Percentiles rank a stretch among this genome's conserved stretches.
phyloP scores from a whole-genome alignment of 2,888 invertebrate genomes.

The Rhamphomyia laevipes region DNA sequence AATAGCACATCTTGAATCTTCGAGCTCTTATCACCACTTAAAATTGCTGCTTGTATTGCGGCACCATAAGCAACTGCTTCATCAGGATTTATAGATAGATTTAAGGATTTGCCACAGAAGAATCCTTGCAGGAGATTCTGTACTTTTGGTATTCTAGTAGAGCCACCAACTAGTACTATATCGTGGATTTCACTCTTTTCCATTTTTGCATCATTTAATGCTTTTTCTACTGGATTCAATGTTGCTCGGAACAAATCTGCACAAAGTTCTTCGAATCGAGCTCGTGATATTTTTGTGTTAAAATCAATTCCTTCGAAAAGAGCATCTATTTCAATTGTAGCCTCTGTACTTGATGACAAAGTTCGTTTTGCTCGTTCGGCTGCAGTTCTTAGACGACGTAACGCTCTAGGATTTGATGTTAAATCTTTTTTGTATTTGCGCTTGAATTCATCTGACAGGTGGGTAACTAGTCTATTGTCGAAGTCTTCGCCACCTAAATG shows the following conservation, averaged over 20 bases:
- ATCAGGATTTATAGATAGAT: slow-evolving; percentile 94
- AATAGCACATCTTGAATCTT: slow-evolving; percentile 83
- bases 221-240: slow-evolving; percentile 94
- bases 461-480: slow-evolving; percentile 81
- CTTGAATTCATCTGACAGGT: slow-evolving; percentile 84
- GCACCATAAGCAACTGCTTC: slow-evolving; percentile 97
- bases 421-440: slow-evolving; percentile 87
- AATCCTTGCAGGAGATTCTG: slow-evolving; percentile 93
- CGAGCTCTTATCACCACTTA: slow-evolving; percentile 80
- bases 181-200: slow-evolving; percentile 84
- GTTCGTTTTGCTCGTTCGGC: slow-evolving; percentile 84
- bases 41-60: slow-evolving; percentile 91
- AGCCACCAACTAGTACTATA: slow-evolving; percentile 89
- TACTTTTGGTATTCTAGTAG: slow-evolving; percentile 95
- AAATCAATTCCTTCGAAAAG: slow-evolving; percentile 92
- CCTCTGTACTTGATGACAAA: slow-evolving; percentile 76
- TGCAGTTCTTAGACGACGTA: slow-evolving; percentile 83
- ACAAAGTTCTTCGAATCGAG: slow-evolving; percentile 93
- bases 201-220: slow-evolving; percentile 91
- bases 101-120: slow-evolving; percentile 92
- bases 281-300: slow-evolving; percentile 89
- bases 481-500: slow-evolving; percentile 92
- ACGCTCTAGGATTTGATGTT: slow-evolving; percentile 74
- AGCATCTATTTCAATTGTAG: slow-evolving; percentile 90
- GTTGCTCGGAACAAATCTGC: slow-evolving; percentile 93